These are phyloP conservation scores for Drosophila diplacantha DNA, from an alignment of 2,888 invertebrate genomes.

Conservation along the genomic window DNA sequence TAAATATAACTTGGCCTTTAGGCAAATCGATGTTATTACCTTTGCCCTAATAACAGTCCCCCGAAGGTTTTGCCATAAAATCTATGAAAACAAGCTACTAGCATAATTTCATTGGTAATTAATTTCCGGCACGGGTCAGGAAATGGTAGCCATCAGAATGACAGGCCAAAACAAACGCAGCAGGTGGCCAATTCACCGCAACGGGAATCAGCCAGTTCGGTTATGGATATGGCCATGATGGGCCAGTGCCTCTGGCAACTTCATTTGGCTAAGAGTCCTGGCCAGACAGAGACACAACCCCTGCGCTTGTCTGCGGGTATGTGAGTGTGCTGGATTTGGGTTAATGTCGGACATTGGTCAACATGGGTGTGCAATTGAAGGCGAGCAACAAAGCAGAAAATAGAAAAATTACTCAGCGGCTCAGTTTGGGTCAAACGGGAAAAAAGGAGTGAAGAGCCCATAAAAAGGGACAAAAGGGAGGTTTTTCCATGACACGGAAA, in stretches of 20 bases:
- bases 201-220: conserved; percentile 13
- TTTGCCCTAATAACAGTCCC: conserved; percentile 6
- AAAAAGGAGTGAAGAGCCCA: conserved; percentile 34
- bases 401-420: conserved; percentile 66
- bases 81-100: conserved; percentile 49
- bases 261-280: conserved; percentile 63
- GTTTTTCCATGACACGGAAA: conserved; percentile 1
- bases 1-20: neutral
- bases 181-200: conserved; percentile 51
- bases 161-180: conserved; percentile 45
- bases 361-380: conserved; percentile 68
- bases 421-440: conserved; percentile 32
- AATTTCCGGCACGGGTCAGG: conserved; percentile 52
- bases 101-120: conserved; percentile 57
- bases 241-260: conserved; percentile 41
- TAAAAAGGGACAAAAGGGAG: conserved; percentile 21
- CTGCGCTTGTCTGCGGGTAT: conserved; percentile 7
- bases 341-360: conserved; percentile 68
- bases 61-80: conserved; percentile 24
- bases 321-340: conserved; percentile 60
- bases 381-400: conserved; percentile 69
- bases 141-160: conserved; percentile 36
- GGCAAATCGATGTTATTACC: conserved; percentile 5
- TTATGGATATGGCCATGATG: conserved; percentile 19
- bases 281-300: conserved; percentile 29